Evolutionary conservation across 2,113 vertebrate genomes (phyloP), one percentile per base, ranked within the genome.

Genomic region (Ictalurus furcatus): DNA sequence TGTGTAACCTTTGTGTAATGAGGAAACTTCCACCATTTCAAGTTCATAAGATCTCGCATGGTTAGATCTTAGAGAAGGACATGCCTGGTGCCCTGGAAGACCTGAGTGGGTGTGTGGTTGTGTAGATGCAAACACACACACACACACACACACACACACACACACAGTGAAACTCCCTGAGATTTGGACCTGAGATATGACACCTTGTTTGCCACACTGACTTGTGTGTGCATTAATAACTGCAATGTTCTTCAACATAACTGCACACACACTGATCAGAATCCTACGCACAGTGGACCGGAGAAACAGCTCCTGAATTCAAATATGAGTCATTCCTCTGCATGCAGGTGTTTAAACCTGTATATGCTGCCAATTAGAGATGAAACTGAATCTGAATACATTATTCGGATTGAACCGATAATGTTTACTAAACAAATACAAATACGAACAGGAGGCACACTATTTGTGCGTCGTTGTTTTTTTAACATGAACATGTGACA

Each of bases 141-240:
- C 30, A 83, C 81, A 61, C 14, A 59, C 81, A 82, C 79, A 37
- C 69, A 69, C 61, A 85, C 30, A 52, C 52, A 52, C 52, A 54
- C 52, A 54, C 9, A 54, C 52, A 58, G 14, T 71, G 56, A 69
- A 52, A 79, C 48, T 37, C 1, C 6, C 14, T 80, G 12, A 28
- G 40, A 48, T 78, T 28, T n/a, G 76, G 76, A 79, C 14, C 52
- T 78, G 11, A 78, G 28, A n/a, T 25, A 14, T 52, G 44, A 28
- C 7, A 89, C 67, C 65, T 73, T 92, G 25, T 63, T 87, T 86
- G 1, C 34, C 91, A 85, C 84, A 56, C 40, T 61, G 73, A n/a
- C 90, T 90, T 40, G 88, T 87, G 86, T 93, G 90, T 78, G 85
- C 86, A 92, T 90, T 90, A 94, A 92, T 90, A 85, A 86, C 91